These are phyloP conservation scores for Pelochelys cantorii DNA, from an alignment of 2,797 vertebrate genomes.

Conservation along the genomic window DNA sequence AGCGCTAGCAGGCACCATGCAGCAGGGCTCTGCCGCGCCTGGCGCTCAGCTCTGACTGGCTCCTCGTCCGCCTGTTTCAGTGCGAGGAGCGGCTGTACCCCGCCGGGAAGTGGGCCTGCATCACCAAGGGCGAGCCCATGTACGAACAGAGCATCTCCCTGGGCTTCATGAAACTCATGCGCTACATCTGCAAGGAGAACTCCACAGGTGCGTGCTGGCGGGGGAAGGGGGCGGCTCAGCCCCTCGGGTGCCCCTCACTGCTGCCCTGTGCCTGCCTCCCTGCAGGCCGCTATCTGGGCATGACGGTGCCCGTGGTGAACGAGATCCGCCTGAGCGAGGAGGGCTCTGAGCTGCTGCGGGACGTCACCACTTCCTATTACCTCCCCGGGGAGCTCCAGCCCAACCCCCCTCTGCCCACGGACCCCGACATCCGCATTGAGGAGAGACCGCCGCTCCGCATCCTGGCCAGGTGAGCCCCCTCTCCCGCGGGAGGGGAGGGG, in stretches of 20 bases:
- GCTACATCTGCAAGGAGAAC: slow-evolving; percentile 91
- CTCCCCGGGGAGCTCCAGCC: slow-evolving; percentile 84
- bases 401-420: slow-evolving; percentile 75
- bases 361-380: slow-evolving; percentile 83
- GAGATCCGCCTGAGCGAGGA: slow-evolving; percentile 81
- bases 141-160: slow-evolving; percentile 91
- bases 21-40: too few relatives aligned
- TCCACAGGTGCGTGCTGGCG: slow-evolving; percentile 83
- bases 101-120: slow-evolving; percentile 86
- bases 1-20: too few relatives aligned
- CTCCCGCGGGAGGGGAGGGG: neutral
- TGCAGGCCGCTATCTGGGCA: slow-evolving; percentile 84
- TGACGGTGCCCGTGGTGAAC: slow-evolving; percentile 87
- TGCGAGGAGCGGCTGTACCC: slow-evolving; percentile 86
- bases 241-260: neutral
- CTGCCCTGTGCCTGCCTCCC: neutral
- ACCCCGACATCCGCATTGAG: slow-evolving; percentile 82
- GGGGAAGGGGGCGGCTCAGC: neutral
- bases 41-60: slow-evolving; percentile 2
- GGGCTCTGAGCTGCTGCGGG: slow-evolving; percentile 75
- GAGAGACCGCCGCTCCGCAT: slow-evolving; percentile 81
- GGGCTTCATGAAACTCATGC: slow-evolving; percentile 92
- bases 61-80: slow-evolving; percentile 75
- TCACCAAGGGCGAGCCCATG: slow-evolving; percentile 80
- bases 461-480: slow-evolving; percentile 80